These are phyloP conservation scores for Eidolon helvum DNA, from an alignment of 2,113 vertebrate species.

Conservation along the genomic window DNA sequence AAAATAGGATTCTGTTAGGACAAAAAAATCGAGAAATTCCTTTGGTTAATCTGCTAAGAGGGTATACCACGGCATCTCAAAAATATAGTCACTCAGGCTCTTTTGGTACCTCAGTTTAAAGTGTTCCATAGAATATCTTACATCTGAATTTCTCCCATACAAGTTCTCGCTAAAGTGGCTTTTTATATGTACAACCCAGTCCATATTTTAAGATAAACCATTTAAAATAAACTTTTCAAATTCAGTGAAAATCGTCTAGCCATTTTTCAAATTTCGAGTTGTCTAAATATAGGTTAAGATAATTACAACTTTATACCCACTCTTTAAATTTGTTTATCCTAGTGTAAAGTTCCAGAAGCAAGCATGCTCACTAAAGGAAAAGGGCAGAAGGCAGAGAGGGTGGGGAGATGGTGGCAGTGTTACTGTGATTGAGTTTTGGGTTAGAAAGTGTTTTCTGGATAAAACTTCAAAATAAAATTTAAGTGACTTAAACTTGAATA, in stretches of 20 bases:
- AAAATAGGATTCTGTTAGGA: not conserved
- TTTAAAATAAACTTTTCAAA: slow-evolving; percentile 15
- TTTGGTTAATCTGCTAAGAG: not conserved
- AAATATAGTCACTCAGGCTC: not conserved
- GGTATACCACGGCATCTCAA: not conserved
- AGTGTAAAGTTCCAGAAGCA: not conserved
- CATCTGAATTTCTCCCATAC: not conserved
- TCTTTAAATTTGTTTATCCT: not conserved
- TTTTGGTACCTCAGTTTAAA: not conserved
- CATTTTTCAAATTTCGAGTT: not conserved
- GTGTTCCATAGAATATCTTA: fast-evolving
- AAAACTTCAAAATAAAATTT: not conserved
- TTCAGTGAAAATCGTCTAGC: not conserved
- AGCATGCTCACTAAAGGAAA: not conserved
- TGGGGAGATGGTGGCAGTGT: fast-evolving
- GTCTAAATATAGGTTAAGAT: not conserved
- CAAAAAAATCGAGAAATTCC: not conserved
- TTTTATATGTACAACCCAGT: not conserved
- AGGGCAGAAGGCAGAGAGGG: fast-evolving
- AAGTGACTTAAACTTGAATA: not conserved
- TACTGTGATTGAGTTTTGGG: not conserved
- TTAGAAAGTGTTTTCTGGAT: not conserved
- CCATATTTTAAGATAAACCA: not conserved
- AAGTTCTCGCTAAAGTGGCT: not conserved
- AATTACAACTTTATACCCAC: not conserved